Evolutionary conservation across 2,797 vertebrate genomes (phyloP), one percentile per base, ranked within the genome.

Genomic region (Cheirogaleus major): DNA sequence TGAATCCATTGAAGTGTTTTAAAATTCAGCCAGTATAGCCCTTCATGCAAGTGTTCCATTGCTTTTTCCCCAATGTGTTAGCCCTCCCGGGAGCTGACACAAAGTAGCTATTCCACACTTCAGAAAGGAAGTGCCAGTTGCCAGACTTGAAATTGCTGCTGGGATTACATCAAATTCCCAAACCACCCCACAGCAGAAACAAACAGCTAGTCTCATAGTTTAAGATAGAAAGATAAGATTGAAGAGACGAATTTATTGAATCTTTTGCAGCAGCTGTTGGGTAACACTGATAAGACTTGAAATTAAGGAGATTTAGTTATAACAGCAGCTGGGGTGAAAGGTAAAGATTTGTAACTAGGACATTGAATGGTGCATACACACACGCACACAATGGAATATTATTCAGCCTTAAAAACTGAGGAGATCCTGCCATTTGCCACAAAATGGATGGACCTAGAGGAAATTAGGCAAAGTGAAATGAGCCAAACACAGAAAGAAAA

Each of bases 101-200:
- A n/a, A 38, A 55, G 94, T 35, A 89, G 65, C 84, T 78, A 50
- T 12, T 91, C 63, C 57, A n/a, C n/a, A 43, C 67, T 96, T 89
- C n/a, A 50, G 76, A 94, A 76, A 89, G 14, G 72, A 72, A 91
- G 38, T 17, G 22, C 79, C 78, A 81, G 78, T 76, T 97, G 89
- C 94, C 88, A 95, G 85, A 73, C 41, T 81, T 41, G 57, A 97
- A 97, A 96, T 95, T 96, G 94, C 94, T 83, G 30, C 88, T 96
- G 96, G 92, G 93, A 97, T 84, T 97, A 87, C 78, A 96, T 57
- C 89, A 80, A 97, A 97, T 73, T 95, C 95, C 96, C 95, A 92
- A 76, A 92, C 41, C 59, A 11, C 14, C 30, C 12, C 12, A 38
- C 57, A n/a, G 90, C 91, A 93, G 92, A 96, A 95, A 65, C 86